Evolutionary conservation across 1,140 invertebrate genomes (phyloP), one percentile per base, ranked within the genome.

Genomic region (Aradophagus sp.): DNA sequence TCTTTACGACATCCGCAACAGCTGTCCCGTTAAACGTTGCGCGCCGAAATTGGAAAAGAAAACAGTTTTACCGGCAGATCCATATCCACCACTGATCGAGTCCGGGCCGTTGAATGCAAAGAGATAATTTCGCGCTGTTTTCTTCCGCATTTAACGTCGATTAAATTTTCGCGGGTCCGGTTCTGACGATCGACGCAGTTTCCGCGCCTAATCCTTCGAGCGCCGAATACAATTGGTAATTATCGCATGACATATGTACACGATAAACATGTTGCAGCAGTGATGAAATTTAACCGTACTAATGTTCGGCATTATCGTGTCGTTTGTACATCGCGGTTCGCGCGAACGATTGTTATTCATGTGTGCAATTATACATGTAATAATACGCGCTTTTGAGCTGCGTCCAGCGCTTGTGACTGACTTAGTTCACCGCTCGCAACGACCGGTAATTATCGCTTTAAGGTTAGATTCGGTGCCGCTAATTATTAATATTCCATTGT

Each of bases 1-100:
- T 48, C 41, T 70, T 66, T 70, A 74, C 72, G 72, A 74, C 50
- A 55, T 70, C 29, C 42, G 66, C 56, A 55, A 70, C 66, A 74
- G 72, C 72, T 74, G 66, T 66, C 56, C 50, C 31, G 59, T 52
- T 47, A 17, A 53, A 23, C 19, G 58, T 52, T 26, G 29, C 31
- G 10, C 42, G 44, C 4, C 19, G 34, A 65, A 59, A 72, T 66
- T 66, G 48, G 59, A 66, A 66, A 72, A 61, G 41, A 62, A 59
- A 39, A 32, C 35, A 31, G n/a, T n/a, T 23, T 23, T 23, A 4
- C 20, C 20, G 20, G 4, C n/a, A n/a, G n/a, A n/a, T n/a, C n/a
- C n/a, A n/a, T n/a, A n/a, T n/a, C n/a, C 20, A 8, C 8, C 20
- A 23, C 20, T 5, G 4, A 4, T 23, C 4, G 20, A 23, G 20